Percentiles rank a stretch among this genome's conserved stretches.
These are phyloP conservation scores for Polyergus mexicanus DNA, from an alignment of 1,140 invertebrate genomes.

Conservation along the genomic window DNA sequence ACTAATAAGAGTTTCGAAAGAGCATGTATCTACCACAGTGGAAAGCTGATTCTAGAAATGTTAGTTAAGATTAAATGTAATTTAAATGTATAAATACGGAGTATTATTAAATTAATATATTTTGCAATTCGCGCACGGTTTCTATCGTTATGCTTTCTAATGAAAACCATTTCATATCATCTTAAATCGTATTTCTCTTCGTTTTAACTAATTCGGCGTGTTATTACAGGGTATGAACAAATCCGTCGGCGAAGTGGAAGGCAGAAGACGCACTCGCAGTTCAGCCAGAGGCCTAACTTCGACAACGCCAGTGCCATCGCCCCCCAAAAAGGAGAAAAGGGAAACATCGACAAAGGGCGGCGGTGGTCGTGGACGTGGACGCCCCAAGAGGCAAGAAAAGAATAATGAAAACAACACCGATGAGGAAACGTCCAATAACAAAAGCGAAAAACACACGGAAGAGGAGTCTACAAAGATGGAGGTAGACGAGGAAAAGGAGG, in stretches of 20 bases:
- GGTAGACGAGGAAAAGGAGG: constrained; percentile 81
- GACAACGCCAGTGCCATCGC: constrained; percentile 82
- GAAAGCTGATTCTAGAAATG: background rate
- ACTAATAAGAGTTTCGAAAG: too few species aligned
- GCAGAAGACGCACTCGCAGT: constrained; percentile 86
- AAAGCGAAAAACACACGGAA: constrained; percentile 81
- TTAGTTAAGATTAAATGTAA: constrained; percentile 6
- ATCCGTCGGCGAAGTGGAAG: constrained; percentile 83
- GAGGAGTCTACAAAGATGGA: constrained; percentile 84
- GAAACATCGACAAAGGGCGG: constrained; percentile 80
- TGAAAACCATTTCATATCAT: constrained; percentile 4
- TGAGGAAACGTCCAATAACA: constrained; percentile 82
- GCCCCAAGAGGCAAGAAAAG: constrained; percentile 84
- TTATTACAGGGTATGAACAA: constrained; percentile 81
- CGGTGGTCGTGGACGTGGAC: constrained; percentile 83
- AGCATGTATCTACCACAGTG: too few species aligned
- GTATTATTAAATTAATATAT: background rate
- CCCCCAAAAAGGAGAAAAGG: constrained; percentile 85
- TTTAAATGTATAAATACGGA: background rate
- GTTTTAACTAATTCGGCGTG: background rate
- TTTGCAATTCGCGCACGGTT: background rate
- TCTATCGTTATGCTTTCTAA: background rate
- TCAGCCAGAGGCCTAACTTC: constrained; percentile 83
- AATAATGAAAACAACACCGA: constrained; percentile 83
- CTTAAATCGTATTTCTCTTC: background rate